Percentiles rank a stretch among this genome's conserved stretches.
Conservation (phyloP, 2,113 vertebrate genomes). For the Acinonyx jubatus region DNA sequence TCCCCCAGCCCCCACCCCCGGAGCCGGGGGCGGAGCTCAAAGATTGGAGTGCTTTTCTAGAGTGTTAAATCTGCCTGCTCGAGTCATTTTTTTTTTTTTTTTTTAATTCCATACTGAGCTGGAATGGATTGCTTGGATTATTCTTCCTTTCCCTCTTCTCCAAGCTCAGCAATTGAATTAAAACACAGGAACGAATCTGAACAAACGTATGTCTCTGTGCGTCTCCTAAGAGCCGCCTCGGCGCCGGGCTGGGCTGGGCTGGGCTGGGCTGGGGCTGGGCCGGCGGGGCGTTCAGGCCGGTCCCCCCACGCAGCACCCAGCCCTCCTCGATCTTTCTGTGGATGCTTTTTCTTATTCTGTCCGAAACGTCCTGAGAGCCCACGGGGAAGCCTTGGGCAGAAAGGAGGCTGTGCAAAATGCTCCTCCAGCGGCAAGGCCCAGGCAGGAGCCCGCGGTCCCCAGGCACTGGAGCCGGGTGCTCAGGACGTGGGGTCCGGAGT, state of each 20-base stretch:
- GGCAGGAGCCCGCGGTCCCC: rapidly evolving
- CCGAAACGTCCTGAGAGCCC: not conserved
- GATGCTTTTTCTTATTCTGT: not conserved
- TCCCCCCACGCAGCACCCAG: rapidly evolving
- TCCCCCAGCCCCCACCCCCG: not conserved
- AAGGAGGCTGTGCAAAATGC: rapidly evolving
- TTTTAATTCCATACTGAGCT: not conserved
- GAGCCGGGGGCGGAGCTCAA: not conserved
- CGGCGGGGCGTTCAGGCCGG: rapidly evolving
- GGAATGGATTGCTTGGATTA: not conserved
- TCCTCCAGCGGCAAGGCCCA: not conserved
- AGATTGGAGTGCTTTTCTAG: not conserved
- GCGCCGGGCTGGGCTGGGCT: rapidly evolving
- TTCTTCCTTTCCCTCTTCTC: not conserved
- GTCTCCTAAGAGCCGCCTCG: rapidly evolving
- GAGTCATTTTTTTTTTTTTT: not conserved
- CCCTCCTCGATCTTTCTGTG: not conserved
- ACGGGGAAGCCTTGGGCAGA: not conserved
- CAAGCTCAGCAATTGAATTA: not conserved
- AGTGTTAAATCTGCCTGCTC: not conserved
- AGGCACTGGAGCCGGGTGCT: rapidly evolving
- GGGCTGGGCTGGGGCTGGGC: not conserved
- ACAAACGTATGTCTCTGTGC: not conserved
- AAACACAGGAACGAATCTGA: not conserved
- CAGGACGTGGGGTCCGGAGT: rapidly evolving